Evolutionary conservation across 2,888 invertebrate genomes (phyloP).

Genomic region (Lamellibrachia satsuma): DNA sequence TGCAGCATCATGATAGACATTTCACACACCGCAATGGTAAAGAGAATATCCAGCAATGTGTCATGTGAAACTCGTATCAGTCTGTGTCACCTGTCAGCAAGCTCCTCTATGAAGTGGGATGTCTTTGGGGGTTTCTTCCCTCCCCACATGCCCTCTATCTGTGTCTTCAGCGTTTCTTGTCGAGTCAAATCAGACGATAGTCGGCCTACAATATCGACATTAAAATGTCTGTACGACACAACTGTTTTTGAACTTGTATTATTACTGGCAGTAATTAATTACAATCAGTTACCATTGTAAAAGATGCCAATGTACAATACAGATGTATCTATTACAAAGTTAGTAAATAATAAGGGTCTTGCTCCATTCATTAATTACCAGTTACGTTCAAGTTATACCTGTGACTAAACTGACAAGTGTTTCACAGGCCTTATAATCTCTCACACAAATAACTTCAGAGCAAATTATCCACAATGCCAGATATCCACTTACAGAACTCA

Average conservation of each 20-base stretch:
- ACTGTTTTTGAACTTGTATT: too few relatives aligned
- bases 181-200: background rate
- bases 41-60: background rate
- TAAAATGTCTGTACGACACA: background rate
- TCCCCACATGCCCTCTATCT: background rate
- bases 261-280: too few relatives aligned
- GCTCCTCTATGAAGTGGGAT: background rate
- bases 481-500: slow-evolving; percentile 43
- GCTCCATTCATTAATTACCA: too few relatives aligned
- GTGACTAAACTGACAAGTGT: too few relatives aligned
- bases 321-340: too few relatives aligned
- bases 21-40: background rate
- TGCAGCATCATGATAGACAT: background rate
- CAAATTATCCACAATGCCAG: background rate
- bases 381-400: too few relatives aligned
- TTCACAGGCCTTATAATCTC: too few relatives aligned
- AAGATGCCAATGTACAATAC: too few relatives aligned
- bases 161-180: background rate
- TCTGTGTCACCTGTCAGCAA: background rate
- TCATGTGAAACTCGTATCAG: background rate
- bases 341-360: too few relatives aligned
- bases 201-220: background rate
- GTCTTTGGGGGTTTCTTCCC: background rate
- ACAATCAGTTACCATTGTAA: too few relatives aligned
- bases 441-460: too few relatives aligned